phyloP scores from a whole-genome alignment of 2,888 invertebrate genomes.

The Perdita meconis region DNA sequence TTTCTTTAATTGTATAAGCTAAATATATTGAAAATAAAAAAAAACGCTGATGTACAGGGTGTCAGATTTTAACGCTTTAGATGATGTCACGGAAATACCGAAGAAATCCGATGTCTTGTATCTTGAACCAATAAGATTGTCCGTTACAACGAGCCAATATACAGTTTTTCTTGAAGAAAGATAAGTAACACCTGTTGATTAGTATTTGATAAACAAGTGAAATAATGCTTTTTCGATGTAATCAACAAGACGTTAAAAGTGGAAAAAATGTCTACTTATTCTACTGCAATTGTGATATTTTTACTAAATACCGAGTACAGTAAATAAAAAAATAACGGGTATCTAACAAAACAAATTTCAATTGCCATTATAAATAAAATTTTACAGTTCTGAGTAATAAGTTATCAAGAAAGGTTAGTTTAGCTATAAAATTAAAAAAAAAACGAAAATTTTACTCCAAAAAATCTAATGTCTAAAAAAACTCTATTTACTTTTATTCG shows the following conservation, averaged over 20 bases:
- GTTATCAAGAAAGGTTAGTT: neutral
- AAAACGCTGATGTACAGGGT: neutral
- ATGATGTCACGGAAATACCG: neutral
- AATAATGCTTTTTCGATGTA: neutral
- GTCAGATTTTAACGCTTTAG: neutral
- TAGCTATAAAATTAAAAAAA: no score
- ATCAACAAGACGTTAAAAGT: no score
- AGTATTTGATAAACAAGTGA: neutral
- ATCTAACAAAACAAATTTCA: neutral
- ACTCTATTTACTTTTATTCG: neutral
- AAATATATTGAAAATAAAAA: neutral
- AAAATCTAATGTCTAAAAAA: no score
- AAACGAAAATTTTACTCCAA: no score
- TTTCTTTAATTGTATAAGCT: no score
- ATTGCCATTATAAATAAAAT: neutral
- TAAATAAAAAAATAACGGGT: no score
- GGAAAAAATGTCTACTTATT: no score
- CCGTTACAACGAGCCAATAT: slow-evolving; percentile 39
- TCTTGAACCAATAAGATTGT: slow-evolving; percentile 50
- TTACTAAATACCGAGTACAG: no score
- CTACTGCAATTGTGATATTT: no score
- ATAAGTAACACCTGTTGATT: slow-evolving; percentile 24
- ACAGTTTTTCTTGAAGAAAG: slow-evolving; percentile 31
- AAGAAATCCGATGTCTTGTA: slow-evolving; percentile 41
- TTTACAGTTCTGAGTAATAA: neutral